Evolutionary conservation across 2,797 vertebrate species (phyloP).

Genomic region (Gallinago nigripennis): DNA sequence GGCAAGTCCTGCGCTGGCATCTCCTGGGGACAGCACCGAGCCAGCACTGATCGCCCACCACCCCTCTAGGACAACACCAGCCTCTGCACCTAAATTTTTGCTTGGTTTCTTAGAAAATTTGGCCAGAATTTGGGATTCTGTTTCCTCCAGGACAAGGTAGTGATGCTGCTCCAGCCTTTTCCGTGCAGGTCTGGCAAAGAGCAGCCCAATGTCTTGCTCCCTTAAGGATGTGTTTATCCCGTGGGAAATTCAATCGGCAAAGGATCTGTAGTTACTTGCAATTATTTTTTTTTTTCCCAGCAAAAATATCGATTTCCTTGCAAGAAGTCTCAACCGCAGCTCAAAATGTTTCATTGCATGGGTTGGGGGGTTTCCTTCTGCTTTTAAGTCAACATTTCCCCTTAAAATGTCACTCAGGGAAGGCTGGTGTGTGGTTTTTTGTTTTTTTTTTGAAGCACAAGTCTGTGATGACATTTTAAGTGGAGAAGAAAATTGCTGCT

Average conservation of each 20-base stretch:
- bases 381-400: slow-evolving; percentile 50
- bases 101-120: neutral
- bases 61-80: neutral
- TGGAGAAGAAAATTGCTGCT: slow-evolving; percentile 56
- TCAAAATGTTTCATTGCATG: neutral
- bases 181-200: neutral
- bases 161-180: neutral
- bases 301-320: neutral
- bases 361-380: slow-evolving; percentile 30
- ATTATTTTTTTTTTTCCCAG: neutral
- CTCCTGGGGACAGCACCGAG: neutral
- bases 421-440: neutral
- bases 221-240: neutral
- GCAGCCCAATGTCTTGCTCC: neutral
- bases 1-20: neutral
- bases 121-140: neutral
- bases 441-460: neutral
- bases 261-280: neutral
- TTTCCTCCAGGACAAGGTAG: neutral
- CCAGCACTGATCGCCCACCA: neutral
- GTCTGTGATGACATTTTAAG: slow-evolving; percentile 61
- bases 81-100: neutral
- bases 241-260: neutral
- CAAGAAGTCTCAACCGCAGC: neutral
- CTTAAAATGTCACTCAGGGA: slow-evolving; percentile 47